Base-by-base conservation (phyloP, 2,797 vertebrate genomes). In the Muscicapa striata region DNA sequence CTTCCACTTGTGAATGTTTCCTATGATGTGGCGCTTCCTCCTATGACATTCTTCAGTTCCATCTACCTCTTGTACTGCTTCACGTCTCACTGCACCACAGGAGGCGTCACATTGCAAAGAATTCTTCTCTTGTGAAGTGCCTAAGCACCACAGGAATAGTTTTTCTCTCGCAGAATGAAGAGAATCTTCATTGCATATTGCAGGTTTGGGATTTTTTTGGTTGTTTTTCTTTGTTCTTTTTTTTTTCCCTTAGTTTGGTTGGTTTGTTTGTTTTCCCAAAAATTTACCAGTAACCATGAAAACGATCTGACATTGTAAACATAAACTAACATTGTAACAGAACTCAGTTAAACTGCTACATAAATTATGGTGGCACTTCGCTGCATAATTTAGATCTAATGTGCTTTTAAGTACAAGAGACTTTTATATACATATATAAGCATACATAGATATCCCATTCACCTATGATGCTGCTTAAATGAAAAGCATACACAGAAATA, bases 1-100 rank as follows among this genome's bases (percentile, higher is more conserved):
- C 92, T 95, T 87, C 82, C 64, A 72, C 87, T 93, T 80, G 58
- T 83, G 90, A 92, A 69, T 20, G 15, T 75, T 87, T 74, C 54
- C 87, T 93, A 11, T 74, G 75, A 96, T 83, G 64, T 30, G 87
- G 45, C 1, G 1, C 77, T 90, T 77, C 78, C 73, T 89, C 43
- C 41, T 57, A 68, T 72, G 84, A 83, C 75, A 94, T 93, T 85
- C 72, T 80, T 90, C 86, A 85, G 78, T 77, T 83, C 67, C 23
- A 3, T 49, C 90, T 91, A 70, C 81, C 72, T 90, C 84, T 77
- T 7, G 5, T 72, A 67, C 41, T 77, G 61, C 87, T 95, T 92
- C 75, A 93, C 22, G 57, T 68, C 78, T 94, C 81, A 41, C 59
- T 70, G 86, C 84, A 90, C 78, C 54, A 24, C 62, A 91, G 94